Evolutionary conservation across 2,888 invertebrate species (phyloP).

Genomic region (Bursaphelenchus okinawaensis): DNA sequence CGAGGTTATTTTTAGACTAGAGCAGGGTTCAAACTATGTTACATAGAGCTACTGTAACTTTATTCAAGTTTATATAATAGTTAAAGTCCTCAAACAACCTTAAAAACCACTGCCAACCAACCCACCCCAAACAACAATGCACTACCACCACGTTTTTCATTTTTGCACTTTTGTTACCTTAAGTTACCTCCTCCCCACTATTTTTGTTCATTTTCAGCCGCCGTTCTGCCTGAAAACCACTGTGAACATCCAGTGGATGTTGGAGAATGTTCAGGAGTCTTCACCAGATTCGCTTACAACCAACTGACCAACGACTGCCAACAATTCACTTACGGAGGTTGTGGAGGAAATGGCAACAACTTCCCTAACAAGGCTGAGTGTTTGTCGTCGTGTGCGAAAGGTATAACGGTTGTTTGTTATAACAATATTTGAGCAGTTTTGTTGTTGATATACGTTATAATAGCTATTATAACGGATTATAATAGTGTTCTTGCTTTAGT

Average conservation of each 20-base stretch:
- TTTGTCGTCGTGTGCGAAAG: slow-evolving; percentile 33
- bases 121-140: too few relatives aligned
- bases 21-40: too few relatives aligned
- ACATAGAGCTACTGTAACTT: not conserved
- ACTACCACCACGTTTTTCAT: slow-evolving; percentile 4
- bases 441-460: too few relatives aligned
- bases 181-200: not conserved
- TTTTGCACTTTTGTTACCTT: slow-evolving; percentile 3
- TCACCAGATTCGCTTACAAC: slow-evolving; percentile 58
- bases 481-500: too few relatives aligned
- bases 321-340: slow-evolving; percentile 53
- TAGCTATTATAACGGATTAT: too few relatives aligned
- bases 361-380: slow-evolving; percentile 52
- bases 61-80: not conserved
- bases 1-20: too few relatives aligned
- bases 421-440: too few relatives aligned
- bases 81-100: too few relatives aligned
- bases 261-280: slow-evolving; percentile 53
- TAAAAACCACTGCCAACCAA: too few relatives aligned
- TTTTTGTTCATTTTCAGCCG: slow-evolving; percentile 16
- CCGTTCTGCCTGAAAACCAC: slow-evolving; percentile 30
- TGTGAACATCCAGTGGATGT: slow-evolving; percentile 56
- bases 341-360: slow-evolving; percentile 54
- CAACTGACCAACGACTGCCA: slow-evolving; percentile 41
- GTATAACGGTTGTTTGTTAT: too few relatives aligned